Base-by-base conservation (phyloP, 2,797 vertebrate species). In the Picus viridis region DNA sequence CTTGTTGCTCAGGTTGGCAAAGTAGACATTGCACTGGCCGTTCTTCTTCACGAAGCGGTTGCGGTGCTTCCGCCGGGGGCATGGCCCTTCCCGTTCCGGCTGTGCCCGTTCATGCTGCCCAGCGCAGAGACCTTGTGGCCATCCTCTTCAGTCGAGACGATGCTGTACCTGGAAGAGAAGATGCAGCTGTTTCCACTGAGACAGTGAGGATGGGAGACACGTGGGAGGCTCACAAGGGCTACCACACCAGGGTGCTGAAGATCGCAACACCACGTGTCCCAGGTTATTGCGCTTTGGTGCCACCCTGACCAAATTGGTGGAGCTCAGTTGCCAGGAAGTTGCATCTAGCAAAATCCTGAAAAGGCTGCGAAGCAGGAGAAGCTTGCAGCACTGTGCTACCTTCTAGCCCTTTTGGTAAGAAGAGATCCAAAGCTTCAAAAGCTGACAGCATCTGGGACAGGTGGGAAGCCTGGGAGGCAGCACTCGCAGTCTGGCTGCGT, bases 1-100 rank as follows among this genome's bases (percentile, higher is more conserved):
- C 93, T 98, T 99, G 95, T 99, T 99, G 80, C 99, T 99, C 97
- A 99, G 97, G 97, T 99, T 99, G 95, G 98, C 98, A 92, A 99
- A 99, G 64, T 99, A 97, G 24, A 99, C 98, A 1, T 99, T 99
- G 93, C 99, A 99, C 65, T 99, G 99, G 74, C 99, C 99, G 6
- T 99, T 99, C 97, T 99, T 99, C 98, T 99, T 99, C 36, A 99
- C 99, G 10, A 99, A 99, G 30, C 99, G 98, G 95, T 98, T 99
- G 92, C 99, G 98, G 57, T 98, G 97, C 87, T 99, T 99, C 95
- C 97, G 96, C 92, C 98, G 97, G 43, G 97, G 83, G 95, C 96
- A 2, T 98, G 97, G 74, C 97, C 97, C 96, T 98, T 98, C 90
- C 98, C 97, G 0, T 98, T 97, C 73, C 96, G 96, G 93, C 96